A percentile compares a stretch with the other conserved stretches of the same genome.
phyloP scores from a whole-genome alignment of 1,140 invertebrate species.

The Drosophila rufa region DNA sequence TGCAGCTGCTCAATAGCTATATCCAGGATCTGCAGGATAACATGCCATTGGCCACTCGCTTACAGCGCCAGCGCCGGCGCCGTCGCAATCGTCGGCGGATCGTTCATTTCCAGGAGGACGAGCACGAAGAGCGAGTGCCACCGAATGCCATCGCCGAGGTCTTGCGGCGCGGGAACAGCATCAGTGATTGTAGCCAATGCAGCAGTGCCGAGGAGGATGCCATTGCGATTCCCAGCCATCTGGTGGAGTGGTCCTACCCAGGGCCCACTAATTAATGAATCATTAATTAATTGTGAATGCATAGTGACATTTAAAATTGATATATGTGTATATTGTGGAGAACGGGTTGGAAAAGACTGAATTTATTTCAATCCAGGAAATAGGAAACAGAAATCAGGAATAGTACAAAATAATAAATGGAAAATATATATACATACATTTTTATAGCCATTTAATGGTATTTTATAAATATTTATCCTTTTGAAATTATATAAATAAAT shows the following conservation, averaged over 20 bases:
- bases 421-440: neutral
- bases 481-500: no score
- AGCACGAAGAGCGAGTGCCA: neutral
- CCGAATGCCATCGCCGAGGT: conserved; percentile 1
- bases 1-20: neutral
- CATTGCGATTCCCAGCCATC: neutral
- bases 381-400: no score
- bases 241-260: conserved; percentile 30
- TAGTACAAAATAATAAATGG: no score
- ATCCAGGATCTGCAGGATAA: neutral
- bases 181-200: conserved; percentile 66
- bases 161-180: conserved; percentile 54
- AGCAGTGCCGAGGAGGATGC: conserved; percentile 37
- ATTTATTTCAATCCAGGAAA: no score
- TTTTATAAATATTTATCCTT: no score
- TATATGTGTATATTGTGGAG: neutral
- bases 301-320: neutral
- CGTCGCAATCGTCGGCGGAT: neutral
- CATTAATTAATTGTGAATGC: neutral
- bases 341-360: neutral
- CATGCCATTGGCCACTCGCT: neutral
- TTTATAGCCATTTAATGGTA: no score
- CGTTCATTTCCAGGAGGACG: conserved; percentile 1
- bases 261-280: neutral
- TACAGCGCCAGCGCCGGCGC: neutral